Base-by-base conservation (phyloP, 2,797 vertebrate genomes). In the Bradypodion ventrale region DNA sequence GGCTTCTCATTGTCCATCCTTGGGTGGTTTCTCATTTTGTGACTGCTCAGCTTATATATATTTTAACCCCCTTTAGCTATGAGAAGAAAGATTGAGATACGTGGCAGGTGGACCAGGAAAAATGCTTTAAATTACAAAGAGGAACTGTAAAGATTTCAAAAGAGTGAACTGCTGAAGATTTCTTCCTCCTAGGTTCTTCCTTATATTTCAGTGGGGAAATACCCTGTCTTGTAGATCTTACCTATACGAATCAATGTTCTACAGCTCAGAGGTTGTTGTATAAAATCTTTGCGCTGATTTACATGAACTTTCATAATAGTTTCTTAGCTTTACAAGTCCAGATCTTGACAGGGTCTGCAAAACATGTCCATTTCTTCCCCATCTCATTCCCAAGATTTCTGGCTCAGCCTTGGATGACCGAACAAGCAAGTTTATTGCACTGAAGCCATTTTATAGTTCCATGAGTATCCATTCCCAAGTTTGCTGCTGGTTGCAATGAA, bases 161-260 rank as follows among this genome's bases (percentile, higher is more conserved):
- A 75, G 63, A 9, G 40, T 49, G 69, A 66, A 69, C 66, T 49
- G 7, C 79, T 29, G 29, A 73, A 66, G n/a, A 85, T 82, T 87
- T 79, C 12, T 83, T 56, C 83, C 42, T 70, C 56, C 77, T 89
- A 72, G 1, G 40, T 85, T 83, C 40, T 87, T 86, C 46, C 65
- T 76, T 5, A 78, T 90, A 63, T 23, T 86, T 40, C 35, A 16
- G 8, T 0, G 7, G 3, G 59, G 0, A 5, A 0, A 23, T 63
- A 66, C 80, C 27, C 42, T 19, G 76, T 0, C 37, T 27, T 6
- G 40, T 56, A 56, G 52, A 56, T 29, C 21, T n/a, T 80, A 40
- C 70, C 70, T 80, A 16, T 25, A 76, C 2, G 37, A 92, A 81
- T 32, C 65, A 29, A 72, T 83, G 49, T 78, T 52, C 83, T 10